Evolutionary conservation across 1,140 invertebrate species (phyloP).

Genomic region (Aplysia californica): DNA sequence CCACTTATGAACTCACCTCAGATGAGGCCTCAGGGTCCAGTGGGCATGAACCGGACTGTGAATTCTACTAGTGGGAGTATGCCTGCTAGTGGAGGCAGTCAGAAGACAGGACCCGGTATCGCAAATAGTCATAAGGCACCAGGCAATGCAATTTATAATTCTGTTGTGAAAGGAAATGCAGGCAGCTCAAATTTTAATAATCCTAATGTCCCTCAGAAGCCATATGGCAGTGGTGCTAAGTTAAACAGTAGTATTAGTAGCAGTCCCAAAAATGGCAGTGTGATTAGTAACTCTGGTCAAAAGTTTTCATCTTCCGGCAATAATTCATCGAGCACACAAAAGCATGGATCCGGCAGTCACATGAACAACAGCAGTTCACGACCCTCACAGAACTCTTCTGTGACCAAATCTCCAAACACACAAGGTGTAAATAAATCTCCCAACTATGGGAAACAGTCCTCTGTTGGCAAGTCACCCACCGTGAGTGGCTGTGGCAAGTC

Average conservation of each 20-base stretch:
- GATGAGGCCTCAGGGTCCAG: not conserved
- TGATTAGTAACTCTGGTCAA: not conserved
- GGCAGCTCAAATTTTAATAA: not conserved
- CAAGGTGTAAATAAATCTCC: slow-evolving; percentile 17
- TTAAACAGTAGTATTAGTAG: slow-evolving; percentile 9
- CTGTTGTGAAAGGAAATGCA: not conserved
- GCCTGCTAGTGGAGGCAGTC: slow-evolving; percentile 15
- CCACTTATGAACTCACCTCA: not conserved
- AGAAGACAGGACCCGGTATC: not conserved
- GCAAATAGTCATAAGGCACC: slow-evolving; percentile 2
- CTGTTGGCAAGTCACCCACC: slow-evolving; percentile 8
- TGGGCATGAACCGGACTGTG: not conserved
- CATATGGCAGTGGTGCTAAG: not conserved
- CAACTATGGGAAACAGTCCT: slow-evolving; percentile 17
- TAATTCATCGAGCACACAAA: slow-evolving; percentile 11
- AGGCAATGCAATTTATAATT: not conserved
- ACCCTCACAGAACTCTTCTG: too few relatives aligned
- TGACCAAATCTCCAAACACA: slow-evolving; percentile 13
- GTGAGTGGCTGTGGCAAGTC: slow-evolving; percentile 15
- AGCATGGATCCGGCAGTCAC: not conserved
- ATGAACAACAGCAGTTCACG: not conserved
- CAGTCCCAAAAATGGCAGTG: not conserved
- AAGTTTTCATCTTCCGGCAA: not conserved
- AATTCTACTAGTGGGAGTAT: not conserved
- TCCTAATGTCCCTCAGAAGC: not conserved